A percentile compares a stretch with the other conserved stretches of the same genome.
Evolutionary conservation across 2,888 invertebrate genomes (phyloP).

Genomic region (Eremobia ochroleuca): DNA sequence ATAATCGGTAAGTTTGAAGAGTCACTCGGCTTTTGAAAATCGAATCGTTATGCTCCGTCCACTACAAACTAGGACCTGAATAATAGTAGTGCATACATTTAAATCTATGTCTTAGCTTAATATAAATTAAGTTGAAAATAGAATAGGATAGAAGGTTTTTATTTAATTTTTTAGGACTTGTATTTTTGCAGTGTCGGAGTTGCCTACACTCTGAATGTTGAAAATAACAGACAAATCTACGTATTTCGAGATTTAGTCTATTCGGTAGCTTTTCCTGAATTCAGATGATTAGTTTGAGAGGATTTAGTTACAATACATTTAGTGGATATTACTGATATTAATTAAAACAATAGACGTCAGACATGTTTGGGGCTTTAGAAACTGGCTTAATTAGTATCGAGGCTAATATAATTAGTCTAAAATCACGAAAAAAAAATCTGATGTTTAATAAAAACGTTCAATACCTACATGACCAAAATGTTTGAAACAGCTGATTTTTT

Average conservation of each 20-base stretch:
- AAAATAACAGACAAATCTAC: constrained; percentile 17
- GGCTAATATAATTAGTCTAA: constrained; percentile 40
- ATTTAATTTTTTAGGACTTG: constrained; percentile 28
- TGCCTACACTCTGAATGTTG: constrained; percentile 25
- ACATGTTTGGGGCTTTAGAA: constrained; percentile 20
- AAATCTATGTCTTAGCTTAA: constrained; percentile 3
- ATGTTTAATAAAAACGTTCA: too few relatives aligned
- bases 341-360: constrained; percentile 26
- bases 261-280: constrained; percentile 12
- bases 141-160: not conserved
- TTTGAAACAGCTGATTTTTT: too few relatives aligned
- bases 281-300: constrained; percentile 13
- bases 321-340: not conserved
- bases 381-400: constrained; percentile 20
- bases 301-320: not conserved
- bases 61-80: constrained; percentile 27
- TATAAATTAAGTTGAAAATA: constrained; percentile 33
- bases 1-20: constrained; percentile 81
- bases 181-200: constrained; percentile 27
- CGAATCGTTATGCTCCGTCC: constrained; percentile 77
- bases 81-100: constrained; percentile 12
- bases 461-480: too few relatives aligned
- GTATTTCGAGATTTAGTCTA: constrained; percentile 12
- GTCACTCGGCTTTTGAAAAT: constrained; percentile 83
- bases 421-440: too few relatives aligned